Base-by-base conservation (phyloP, 2,113 vertebrate species). In the Gambusia holbrooki region DNA sequence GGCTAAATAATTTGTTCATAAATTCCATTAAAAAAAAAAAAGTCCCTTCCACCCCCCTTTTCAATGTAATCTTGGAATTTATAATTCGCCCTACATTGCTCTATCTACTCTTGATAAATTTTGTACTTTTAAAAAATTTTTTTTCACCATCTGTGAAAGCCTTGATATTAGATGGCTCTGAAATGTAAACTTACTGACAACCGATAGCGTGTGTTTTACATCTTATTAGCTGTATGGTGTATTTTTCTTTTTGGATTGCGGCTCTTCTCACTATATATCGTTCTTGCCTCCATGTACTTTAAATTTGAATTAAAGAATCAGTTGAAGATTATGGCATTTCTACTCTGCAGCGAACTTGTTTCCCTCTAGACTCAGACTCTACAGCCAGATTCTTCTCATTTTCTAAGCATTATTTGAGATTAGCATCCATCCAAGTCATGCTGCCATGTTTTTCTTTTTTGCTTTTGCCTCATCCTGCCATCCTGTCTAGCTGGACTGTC, bases 391-490 rank as follows among this genome's bases (percentile, higher is more conserved):
- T 6, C 0, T 7, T 45, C 12, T 10, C 51, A 3, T 30, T 12
- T 14, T 77, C 27, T 9, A 15, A 6, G 14, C 45, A 75, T 40
- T 54, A 19, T 62, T 83, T 3, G 7, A 29, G 63, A 67, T 79
- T 37, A 40, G 5, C 22, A n/a, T 54, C 51, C 95, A 94, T 79
- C 62, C 94, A 40, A 96, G 95, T 96, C 94, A 95, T 92, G 95
- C 93, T 97, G 93, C 95, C 94, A 92, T 96, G 95, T 95, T 94
- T 93, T 94, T 95, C 92, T 95, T 4, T 15, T 42, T 42, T 19
- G 17, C 5, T 94, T 95, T 95, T 96, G 62, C 69, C 96, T 94
- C 67, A 48, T 93, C 95, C 92, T 96, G 40, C 72, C 69, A 80
- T 84, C 66, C 68, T 40, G 19, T 58, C 54, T 62, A 74, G 30